Percentiles rank a stretch among this genome's conserved stretches.
Conservation (phyloP, 2,113 vertebrate genomes). For the Chloroceryle aenea region DNA sequence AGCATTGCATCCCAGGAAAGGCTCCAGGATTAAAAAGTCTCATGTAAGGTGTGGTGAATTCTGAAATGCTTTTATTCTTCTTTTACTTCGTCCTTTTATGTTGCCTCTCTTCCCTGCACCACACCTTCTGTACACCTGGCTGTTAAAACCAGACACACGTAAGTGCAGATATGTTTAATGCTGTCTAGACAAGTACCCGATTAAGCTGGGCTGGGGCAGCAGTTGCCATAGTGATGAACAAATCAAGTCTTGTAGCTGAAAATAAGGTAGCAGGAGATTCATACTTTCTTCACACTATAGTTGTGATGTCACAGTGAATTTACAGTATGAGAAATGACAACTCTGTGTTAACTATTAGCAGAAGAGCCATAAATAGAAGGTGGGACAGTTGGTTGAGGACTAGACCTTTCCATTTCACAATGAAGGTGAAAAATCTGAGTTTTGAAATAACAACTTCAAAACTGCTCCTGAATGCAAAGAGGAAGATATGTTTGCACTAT, state of each 20-base stretch:
- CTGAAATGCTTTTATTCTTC: not conserved
- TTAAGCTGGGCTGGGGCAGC: constrained; percentile 37
- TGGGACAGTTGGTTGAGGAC: not conserved
- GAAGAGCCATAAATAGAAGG: not conserved
- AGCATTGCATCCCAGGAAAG: not conserved
- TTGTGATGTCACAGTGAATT: not conserved
- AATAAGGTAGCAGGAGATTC: not conserved
- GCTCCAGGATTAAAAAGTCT: not conserved
- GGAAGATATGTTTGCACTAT: not conserved
- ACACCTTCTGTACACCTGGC: not conserved
- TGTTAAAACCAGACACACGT: not conserved
- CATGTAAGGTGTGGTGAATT: not conserved
- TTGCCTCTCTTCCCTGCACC: not conserved
- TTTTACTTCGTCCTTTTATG: not conserved
- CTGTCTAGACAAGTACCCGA: constrained; percentile 55
- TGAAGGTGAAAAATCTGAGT: not conserved
- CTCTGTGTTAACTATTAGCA: not conserved
- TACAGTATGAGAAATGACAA: not conserved
- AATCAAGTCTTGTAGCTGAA: not conserved
- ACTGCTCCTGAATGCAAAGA: not conserved
- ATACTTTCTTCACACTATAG: not conserved
- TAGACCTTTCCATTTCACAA: not conserved
- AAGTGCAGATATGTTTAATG: constrained; percentile 18
- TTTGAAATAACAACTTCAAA: not conserved
- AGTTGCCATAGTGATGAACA: constrained; percentile 35